phyloP scores from a whole-genome alignment of 2,888 invertebrate species.

The Nineta flava region DNA sequence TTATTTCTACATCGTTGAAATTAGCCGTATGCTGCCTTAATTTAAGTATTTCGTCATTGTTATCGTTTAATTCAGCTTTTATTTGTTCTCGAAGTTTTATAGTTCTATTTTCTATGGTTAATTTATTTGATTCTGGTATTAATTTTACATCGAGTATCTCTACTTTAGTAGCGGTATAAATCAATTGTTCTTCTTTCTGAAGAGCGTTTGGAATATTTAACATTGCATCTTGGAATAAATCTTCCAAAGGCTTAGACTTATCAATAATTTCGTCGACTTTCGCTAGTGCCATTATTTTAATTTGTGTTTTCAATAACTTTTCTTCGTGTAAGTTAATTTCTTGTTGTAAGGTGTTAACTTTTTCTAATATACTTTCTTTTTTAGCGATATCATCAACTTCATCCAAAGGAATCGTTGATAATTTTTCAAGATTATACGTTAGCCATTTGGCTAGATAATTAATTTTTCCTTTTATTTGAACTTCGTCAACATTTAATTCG shows the following conservation, averaged over 20 bases:
- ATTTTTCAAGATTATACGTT: no score
- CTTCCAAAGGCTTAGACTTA: background rate
- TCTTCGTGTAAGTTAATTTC: background rate
- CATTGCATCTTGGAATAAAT: background rate
- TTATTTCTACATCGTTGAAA: constrained; percentile 1
- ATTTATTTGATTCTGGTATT: no score
- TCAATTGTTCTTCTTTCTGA: background rate
- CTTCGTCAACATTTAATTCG: no score
- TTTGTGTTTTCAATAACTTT: constrained; percentile 10
- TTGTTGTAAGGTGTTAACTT: constrained; percentile 4
- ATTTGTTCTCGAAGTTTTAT: no score
- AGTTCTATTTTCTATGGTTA: no score
- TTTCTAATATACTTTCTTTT: background rate
- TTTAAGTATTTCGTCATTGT: background rate
- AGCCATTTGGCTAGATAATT: no score
- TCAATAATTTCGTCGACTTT: constrained; percentile 4
- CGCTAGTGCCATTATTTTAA: constrained; percentile 5
- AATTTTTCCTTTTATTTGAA: no score
- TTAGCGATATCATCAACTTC: no score
- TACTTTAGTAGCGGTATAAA: constrained; percentile 1
- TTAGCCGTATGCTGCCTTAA: constrained; percentile 2
- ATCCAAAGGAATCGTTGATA: no score
- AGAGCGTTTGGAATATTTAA: background rate
- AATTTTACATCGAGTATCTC: no score
- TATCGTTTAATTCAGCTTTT: no score